phyloP scores from a whole-genome alignment of 2,888 invertebrate species.

The Bombylius discolor region DNA sequence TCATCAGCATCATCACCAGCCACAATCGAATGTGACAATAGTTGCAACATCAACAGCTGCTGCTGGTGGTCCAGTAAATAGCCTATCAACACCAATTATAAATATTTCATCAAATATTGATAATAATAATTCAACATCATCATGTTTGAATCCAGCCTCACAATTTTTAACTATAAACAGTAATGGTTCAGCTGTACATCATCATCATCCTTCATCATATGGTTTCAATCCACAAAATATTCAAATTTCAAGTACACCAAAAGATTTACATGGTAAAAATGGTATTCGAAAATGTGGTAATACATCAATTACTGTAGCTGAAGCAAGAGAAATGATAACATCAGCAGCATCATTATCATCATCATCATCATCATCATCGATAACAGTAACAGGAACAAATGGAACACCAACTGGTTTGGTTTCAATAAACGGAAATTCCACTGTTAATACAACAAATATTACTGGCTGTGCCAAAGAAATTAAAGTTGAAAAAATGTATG shows the following conservation, averaged over 20 bases:
- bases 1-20: no score
- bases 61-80: background rate
- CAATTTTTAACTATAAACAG: background rate
- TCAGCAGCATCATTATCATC: no score
- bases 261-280: slow-evolving; percentile 12
- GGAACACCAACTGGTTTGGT: slow-evolving; percentile 3
- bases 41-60: background rate
- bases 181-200: background rate
- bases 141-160: background rate
- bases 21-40: background rate
- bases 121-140: no score
- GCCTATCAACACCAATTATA: background rate
- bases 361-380: background rate
- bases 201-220: background rate
- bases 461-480: slow-evolving; percentile 1
- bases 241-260: slow-evolving; percentile 9
- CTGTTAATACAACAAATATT: background rate
- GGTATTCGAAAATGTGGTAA: slow-evolving; percentile 8
- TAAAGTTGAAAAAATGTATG: slow-evolving; percentile 12
- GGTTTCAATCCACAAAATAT: slow-evolving; percentile 5
- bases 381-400: background rate
- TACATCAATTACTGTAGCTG: background rate
- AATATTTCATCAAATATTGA: background rate
- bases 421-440: background rate
- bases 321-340: no score